A percentile compares a stretch with the other conserved stretches of the same genome.
phyloP scores from a whole-genome alignment of 2,113 vertebrate species.

The Callipepla californica region DNA sequence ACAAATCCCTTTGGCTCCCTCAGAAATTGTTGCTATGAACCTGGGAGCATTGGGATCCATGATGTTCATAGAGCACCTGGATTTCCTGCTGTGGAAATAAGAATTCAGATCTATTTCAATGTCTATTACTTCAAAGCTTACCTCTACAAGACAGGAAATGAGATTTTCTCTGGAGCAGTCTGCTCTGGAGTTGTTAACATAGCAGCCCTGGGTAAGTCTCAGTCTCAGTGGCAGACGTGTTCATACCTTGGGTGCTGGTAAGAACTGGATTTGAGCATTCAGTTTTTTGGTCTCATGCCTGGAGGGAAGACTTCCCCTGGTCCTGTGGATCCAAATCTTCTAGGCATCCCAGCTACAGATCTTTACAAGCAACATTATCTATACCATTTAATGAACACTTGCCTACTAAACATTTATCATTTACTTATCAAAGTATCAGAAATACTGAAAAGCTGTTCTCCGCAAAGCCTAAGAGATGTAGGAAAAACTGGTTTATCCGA shows the following conservation, averaged over 20 bases:
- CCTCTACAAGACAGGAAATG: not conserved
- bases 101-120: not conserved
- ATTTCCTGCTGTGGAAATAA: not conserved
- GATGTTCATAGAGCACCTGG: not conserved
- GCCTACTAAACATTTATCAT: not conserved
- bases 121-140: not conserved
- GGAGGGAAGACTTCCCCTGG: not conserved
- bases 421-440: not conserved
- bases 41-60: not conserved
- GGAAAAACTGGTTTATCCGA: not conserved
- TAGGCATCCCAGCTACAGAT: fast-evolving
- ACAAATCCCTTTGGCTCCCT: not conserved
- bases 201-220: not conserved
- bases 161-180: not conserved
- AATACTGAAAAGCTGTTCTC: not conserved
- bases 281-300: not conserved
- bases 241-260: not conserved
- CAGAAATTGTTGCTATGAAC: not conserved
- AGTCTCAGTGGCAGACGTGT: not conserved
- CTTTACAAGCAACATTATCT: not conserved
- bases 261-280: not conserved
- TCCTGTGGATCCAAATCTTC: not conserved
- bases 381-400: not conserved
- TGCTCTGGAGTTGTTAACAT: not conserved
- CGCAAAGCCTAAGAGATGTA: not conserved